A percentile compares a stretch with the other conserved stretches of the same genome.
Evolutionary conservation across 1,140 invertebrate genomes (phyloP).

Genomic region (Ptiloglossa arizonensis): DNA sequence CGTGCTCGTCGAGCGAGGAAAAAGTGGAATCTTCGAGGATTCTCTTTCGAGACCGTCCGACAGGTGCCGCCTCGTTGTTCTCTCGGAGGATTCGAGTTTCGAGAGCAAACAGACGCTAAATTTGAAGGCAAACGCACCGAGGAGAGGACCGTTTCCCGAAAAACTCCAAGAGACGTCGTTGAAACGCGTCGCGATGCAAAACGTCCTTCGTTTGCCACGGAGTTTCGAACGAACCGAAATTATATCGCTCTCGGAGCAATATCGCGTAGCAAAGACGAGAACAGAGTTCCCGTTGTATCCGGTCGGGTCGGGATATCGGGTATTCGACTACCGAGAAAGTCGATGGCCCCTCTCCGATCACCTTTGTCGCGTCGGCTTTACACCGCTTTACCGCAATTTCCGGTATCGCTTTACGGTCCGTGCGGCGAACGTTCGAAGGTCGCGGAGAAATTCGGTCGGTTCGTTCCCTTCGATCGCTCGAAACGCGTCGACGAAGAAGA

Average conservation of each 20-base stretch:
- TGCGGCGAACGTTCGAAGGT: not conserved
- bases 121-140: not conserved
- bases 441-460: slow-evolving; percentile 20
- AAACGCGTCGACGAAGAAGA: not conserved
- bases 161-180: no score
- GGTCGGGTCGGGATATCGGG: not conserved
- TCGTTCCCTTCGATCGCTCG: not conserved
- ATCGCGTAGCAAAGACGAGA: no score
- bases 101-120: not conserved
- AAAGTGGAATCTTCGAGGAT: no score
- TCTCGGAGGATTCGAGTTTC: not conserved
- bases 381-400: slow-evolving; percentile 43
- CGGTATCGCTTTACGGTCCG: slow-evolving; percentile 26
- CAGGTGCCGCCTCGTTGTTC: not conserved
- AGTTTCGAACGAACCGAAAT: no score
- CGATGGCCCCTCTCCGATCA: slow-evolving; percentile 6
- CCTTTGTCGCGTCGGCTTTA: slow-evolving; percentile 14
- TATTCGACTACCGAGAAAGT: slow-evolving; percentile 32
- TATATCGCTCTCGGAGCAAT: no score
- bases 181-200: no score
- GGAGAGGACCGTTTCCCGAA: no score
- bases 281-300: no score
- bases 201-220: no score
- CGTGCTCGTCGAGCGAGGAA: no score
- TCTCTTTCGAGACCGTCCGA: no score